Evolutionary conservation across 2,113 vertebrate genomes (phyloP).

Genomic region (Alethe diademata): DNA sequence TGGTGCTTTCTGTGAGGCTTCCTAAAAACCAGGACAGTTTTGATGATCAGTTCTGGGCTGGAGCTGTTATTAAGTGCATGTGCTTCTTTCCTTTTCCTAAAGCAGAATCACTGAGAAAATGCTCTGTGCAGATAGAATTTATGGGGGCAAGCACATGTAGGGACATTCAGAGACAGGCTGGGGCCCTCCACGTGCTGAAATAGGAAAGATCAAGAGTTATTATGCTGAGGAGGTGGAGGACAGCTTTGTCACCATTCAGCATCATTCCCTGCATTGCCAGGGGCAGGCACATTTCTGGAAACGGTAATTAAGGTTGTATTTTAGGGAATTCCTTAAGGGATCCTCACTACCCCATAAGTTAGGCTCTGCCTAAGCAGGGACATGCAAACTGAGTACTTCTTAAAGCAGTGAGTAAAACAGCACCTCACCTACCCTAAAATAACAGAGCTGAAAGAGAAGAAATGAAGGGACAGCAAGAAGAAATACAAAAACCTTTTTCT

Average conservation of each 20-base stretch:
- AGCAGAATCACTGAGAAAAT: not conserved
- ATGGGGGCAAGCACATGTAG: not conserved
- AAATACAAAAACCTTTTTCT: not conserved
- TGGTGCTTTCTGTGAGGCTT: not conserved
- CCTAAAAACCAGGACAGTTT: too few relatives aligned
- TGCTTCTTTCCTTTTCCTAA: not conserved
- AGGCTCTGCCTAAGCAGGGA: not conserved
- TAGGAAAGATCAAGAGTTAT: not conserved
- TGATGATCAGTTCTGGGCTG: not conserved
- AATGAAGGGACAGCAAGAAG: not conserved
- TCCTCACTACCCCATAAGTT: not conserved
- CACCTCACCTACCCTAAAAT: not conserved
- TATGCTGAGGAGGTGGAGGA: not conserved
- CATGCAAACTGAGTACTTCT: not conserved
- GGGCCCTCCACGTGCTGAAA: not conserved
- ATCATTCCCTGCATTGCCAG: not conserved
- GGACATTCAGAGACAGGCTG: not conserved
- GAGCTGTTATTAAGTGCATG: not conserved
- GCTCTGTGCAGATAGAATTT: not conserved
- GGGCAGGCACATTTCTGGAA: conserved; percentile 6
- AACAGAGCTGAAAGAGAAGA: not conserved
- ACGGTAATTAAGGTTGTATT: conserved; percentile 43
- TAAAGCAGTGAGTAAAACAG: not conserved
- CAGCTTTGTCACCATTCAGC: not conserved
- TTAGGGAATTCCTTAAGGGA: conserved; percentile 29